phyloP scores from a whole-genome alignment of 2,888 invertebrate genomes.

The Parapristionchus giblindavisi region DNA sequence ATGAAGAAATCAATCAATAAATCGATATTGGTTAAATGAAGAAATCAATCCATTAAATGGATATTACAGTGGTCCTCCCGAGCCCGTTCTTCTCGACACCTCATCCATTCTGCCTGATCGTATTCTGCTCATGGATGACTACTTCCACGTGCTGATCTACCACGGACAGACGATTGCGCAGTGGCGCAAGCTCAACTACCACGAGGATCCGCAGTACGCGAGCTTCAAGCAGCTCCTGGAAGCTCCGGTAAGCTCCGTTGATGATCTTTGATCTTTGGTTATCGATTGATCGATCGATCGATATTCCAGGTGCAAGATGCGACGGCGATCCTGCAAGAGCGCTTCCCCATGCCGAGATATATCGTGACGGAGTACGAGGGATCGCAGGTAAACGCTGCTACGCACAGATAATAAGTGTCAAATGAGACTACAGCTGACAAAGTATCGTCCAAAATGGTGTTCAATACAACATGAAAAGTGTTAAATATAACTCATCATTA shows the following conservation, averaged over 20 bases:
- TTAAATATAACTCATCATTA: no score
- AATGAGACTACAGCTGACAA: no score
- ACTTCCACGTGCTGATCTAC: conserved; percentile 99
- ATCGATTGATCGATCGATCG: background rate
- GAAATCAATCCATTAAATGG: background rate
- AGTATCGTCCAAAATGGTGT: no score
- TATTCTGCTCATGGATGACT: conserved; percentile 98
- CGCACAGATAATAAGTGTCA: no score
- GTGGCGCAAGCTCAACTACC: conserved; percentile 94
- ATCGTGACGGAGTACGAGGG: conserved; percentile 99
- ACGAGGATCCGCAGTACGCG: conserved; percentile 95
- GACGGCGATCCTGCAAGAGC: conserved; percentile 81
- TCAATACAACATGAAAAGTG: no score
- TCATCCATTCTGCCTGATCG: conserved; percentile 96
- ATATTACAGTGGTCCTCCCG: conserved; percentile 61
- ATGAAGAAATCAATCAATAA: background rate
- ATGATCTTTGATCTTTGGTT: background rate
- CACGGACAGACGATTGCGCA: conserved; percentile 98
- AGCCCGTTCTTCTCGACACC: conserved; percentile 92
- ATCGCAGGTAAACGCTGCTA: conserved; percentile 86
- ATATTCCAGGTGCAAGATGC: conserved; percentile 7
- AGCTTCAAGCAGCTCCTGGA: conserved; percentile 94
- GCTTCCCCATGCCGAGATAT: conserved; percentile 98
- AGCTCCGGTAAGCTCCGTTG: conserved; percentile 80
- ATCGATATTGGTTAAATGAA: background rate